Evolutionary conservation across 2,113 vertebrate genomes (phyloP), one percentile per base, ranked within the genome.

Genomic region (Stigmatopora argus): DNA sequence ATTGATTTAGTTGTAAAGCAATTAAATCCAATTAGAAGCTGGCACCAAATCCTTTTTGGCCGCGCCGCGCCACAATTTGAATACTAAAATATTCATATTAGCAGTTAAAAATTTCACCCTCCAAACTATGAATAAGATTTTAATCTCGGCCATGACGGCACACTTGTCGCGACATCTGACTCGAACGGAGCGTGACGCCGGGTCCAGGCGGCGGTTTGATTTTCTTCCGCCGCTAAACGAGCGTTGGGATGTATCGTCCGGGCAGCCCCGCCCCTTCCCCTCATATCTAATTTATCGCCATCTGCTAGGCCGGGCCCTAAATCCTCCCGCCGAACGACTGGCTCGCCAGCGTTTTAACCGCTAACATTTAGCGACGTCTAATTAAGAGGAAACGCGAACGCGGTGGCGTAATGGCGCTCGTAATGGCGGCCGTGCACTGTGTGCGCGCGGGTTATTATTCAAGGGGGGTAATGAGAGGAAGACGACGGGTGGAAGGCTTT

Each of bases 351-450:
- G 78, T 85, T 86, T 84, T 80, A 86, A 87, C 79, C 78, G 85
- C 82, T 85, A 84, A 79, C 80, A 88, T 87, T 88, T 86, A 76
- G 78, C 82, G 72, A 69, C 69, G 84, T 85, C 85, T 88, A 89
- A 91, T 90, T 87, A 89, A 78, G 70, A 46, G 44, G 79, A 81
- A 86, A 78, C 56, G 68, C 58, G 71, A 67, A 64, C 45, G 75
- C 52, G 57, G 62, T 67, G 59, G 62, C 72, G 78, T 87, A 83
- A 87, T 83, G 83, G 73, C 73, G 77, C 80, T 79, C 84, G 80
- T 89, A 83, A 87, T 72, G 76, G 84, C 86, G 78, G 75, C 75
- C 80, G 81, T 80, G 66, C 60, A 47, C 7, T 58, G 31, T 21
- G 82, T 87, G 80, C 80, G 82, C 87, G 18, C 78, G 63, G 72